phyloP scores from a whole-genome alignment of 2,797 vertebrate genomes.

The Psittacula derbiana region DNA sequence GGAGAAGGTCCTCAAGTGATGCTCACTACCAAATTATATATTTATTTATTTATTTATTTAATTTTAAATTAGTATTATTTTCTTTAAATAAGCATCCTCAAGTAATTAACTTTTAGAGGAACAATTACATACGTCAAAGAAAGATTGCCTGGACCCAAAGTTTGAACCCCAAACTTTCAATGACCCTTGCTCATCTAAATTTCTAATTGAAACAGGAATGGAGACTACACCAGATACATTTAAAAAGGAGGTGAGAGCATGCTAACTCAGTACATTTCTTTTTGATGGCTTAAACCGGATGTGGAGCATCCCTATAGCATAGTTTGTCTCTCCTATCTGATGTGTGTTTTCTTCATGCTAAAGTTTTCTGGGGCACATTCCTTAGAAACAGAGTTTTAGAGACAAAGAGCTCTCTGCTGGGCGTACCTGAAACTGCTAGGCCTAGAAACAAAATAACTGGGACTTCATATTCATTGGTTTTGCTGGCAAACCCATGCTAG shows the following conservation, averaged over 20 bases:
- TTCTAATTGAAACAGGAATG: not conserved
- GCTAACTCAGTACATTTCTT: not conserved
- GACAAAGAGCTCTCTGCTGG: slow-evolving; percentile 7
- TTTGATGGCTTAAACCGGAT: not conserved
- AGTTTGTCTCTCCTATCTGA: not conserved
- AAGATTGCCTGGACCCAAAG: not conserved
- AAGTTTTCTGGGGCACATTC: not conserved
- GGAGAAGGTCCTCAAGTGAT: not conserved
- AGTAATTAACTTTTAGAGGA: not conserved
- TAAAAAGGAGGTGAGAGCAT: not conserved
- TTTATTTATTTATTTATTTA: not conserved
- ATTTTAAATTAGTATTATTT: not conserved
- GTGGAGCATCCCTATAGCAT: not conserved
- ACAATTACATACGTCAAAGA: not conserved
- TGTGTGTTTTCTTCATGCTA: not conserved
- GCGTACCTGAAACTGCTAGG: not conserved
- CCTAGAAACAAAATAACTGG: not conserved
- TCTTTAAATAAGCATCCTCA: not conserved
- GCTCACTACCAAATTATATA: not conserved
- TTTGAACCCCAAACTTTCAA: not conserved
- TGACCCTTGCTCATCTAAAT: not conserved
- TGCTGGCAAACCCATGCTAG: not conserved
- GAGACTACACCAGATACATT: not conserved
- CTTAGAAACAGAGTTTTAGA: not conserved
- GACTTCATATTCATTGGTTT: not conserved